phyloP scores from a whole-genome alignment of 2,888 invertebrate genomes.

The Netelia fuscicornis region DNA sequence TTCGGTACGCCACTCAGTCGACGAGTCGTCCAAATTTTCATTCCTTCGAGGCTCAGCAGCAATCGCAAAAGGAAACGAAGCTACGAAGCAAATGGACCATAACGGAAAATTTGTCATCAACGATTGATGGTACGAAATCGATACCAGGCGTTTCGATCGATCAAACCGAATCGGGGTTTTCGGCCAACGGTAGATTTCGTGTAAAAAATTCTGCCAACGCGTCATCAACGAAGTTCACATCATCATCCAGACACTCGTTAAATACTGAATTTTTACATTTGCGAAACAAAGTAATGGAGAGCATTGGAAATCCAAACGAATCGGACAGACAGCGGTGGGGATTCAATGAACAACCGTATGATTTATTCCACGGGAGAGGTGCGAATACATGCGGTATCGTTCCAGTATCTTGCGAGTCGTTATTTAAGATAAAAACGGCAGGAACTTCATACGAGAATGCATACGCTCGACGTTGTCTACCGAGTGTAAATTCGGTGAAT shows the following conservation, averaged over 20 bases:
- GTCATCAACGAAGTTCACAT: conserved; percentile 54
- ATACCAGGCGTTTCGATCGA: conserved; percentile 67
- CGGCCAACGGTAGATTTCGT: conserved; percentile 69
- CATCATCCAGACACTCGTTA: conserved; percentile 74
- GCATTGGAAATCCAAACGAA: conserved; percentile 57
- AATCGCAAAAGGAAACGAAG: conserved; percentile 77
- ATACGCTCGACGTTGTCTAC: conserved; percentile 66
- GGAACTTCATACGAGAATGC: conserved; percentile 45
- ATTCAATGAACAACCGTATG: conserved; percentile 69
- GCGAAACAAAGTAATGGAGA: conserved; percentile 77
- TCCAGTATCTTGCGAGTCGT: conserved; percentile 54
- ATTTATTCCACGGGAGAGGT: conserved; percentile 57
- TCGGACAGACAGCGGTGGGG: conserved; percentile 66
- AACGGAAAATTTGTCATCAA: conserved; percentile 75
- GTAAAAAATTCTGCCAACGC: conserved; percentile 61
- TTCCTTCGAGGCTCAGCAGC: conserved; percentile 63
- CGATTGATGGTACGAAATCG: conserved; percentile 69
- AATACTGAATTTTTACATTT: conserved; percentile 79
- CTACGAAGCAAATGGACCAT: conserved; percentile 81
- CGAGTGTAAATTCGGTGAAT: conserved; percentile 67
- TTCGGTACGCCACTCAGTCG: conserved; percentile 59
- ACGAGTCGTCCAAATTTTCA: conserved; percentile 67
- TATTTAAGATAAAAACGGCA: conserved; percentile 56
- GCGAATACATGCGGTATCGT: not conserved
- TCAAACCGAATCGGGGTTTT: conserved; percentile 65